Base-by-base conservation (phyloP, 37 sponge, comb jelly and placozoan genomes). In the Beroe ovata region DNA sequence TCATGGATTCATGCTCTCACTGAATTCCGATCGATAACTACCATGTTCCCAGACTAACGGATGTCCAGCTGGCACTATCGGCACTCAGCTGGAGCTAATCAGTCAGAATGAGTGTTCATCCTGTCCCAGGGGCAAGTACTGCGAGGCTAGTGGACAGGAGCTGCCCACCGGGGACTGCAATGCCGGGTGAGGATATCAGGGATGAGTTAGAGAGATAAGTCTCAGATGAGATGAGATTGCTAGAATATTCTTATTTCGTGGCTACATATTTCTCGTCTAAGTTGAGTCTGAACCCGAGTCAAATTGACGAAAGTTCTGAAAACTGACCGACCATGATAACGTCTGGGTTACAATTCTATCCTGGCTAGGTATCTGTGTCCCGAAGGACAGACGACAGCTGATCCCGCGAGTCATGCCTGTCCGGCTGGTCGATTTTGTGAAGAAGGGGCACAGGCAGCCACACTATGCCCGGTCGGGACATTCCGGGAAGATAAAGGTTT, bases 41-140 rank as follows among this genome's bases (percentile, higher is more conserved):
- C n/a, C n/a, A n/a, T n/a, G n/a, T n/a, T n/a, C 29, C 21, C 29
- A 62, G 63, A 25, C 29, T 33, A 72, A 72, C 47, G 33, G 20
- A 8, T 89, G 89, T 89, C 61, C 89, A 6, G 89, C 89, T 59
- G 89, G 89, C 4, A 89, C 61, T 0, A 42, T 77, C 35, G 84
- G 84, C 18, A 35, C n/a, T 4, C 38, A 42, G 84, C 19, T 42
- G 41, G 84, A 42, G 23, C 54, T 77, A 26, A 42, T 42, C 28
- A 77, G 47, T 32, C 29, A 77, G 84, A 35, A 77, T 23, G 38
- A 77, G 54, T 77, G 89, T 89, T 8, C n/a, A 4, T 6, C 29
- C n/a, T 89, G 89, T 62, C 61, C 60, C 14, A 32, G 6, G 6
- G 89, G 89, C 1, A 36, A 39, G 39, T 89, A 60, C 64, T 89